Evolutionary conservation across 2,888 invertebrate genomes (phyloP).

Genomic region (Notodonta ziczac): DNA sequence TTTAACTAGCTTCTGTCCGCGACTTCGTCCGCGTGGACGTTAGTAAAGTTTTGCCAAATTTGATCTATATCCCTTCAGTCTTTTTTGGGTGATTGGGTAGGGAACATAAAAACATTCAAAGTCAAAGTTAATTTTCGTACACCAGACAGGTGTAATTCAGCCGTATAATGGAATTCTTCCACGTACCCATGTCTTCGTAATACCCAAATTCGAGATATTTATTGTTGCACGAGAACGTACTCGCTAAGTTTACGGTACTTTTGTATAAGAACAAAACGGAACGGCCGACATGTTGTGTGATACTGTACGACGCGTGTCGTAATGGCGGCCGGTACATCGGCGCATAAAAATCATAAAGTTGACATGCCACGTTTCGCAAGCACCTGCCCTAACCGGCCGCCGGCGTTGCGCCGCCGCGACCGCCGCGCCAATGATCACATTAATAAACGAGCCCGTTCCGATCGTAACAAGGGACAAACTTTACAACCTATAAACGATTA

Average conservation of each 20-base stretch:
- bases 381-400: conserved; percentile 57
- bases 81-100: no score
- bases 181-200: conserved; percentile 22
- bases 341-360: conserved; percentile 70
- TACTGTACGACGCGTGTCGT: conserved; percentile 62
- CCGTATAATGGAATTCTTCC: no score
- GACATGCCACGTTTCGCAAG: conserved; percentile 64
- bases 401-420: conserved; percentile 28
- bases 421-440: conserved; percentile 15
- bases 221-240: conserved; percentile 43
- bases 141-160: no score
- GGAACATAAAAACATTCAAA: no score
- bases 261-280: conserved; percentile 46
- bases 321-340: conserved; percentile 65
- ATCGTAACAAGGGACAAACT: conserved; percentile 31
- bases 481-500: conserved; percentile 43
- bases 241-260: conserved; percentile 28
- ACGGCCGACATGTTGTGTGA: conserved; percentile 60
- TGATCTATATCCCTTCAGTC: no score
- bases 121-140: no score
- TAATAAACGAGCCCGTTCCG: conserved; percentile 28
- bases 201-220: conserved; percentile 37
- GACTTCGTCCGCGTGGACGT: no score
- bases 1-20: no score
- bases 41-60: no score